Evolutionary conservation across 2,888 invertebrate species (phyloP).

Genomic region (Euproctis similis): DNA sequence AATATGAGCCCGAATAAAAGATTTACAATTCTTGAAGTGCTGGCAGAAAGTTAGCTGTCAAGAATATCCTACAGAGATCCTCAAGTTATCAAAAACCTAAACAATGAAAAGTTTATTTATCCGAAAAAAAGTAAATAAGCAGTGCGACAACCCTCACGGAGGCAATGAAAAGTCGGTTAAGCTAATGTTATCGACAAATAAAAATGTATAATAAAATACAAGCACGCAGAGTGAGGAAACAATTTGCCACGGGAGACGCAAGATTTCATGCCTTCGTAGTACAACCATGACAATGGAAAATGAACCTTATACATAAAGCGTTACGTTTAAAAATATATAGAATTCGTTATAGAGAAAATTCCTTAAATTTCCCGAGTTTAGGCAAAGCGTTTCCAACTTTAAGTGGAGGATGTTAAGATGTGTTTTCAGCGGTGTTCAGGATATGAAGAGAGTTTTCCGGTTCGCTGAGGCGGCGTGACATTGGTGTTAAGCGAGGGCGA

Average conservation of each 20-base stretch:
- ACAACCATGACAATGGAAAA: slow-evolving; percentile 26
- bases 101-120: too few relatives aligned
- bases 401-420: slow-evolving; percentile 27
- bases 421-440: slow-evolving; percentile 49
- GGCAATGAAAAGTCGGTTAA: slow-evolving; percentile 77
- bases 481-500: slow-evolving; percentile 70
- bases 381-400: slow-evolving; percentile 30
- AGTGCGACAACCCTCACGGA: slow-evolving; percentile 59
- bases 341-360: slow-evolving; percentile 49
- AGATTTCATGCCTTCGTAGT: slow-evolving; percentile 65
- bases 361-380: slow-evolving; percentile 56
- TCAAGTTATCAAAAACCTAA: too few relatives aligned
- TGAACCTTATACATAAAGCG: slow-evolving; percentile 25
- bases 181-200: slow-evolving; percentile 76
- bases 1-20: too few relatives aligned
- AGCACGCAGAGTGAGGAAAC: slow-evolving; percentile 74
- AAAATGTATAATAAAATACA: slow-evolving; percentile 77
- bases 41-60: too few relatives aligned
- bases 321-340: slow-evolving; percentile 38
- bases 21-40: too few relatives aligned
- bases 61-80: too few relatives aligned
- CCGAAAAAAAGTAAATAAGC: too few relatives aligned
- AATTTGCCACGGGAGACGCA: slow-evolving; percentile 74
- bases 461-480: slow-evolving; percentile 70
- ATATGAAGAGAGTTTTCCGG: slow-evolving; percentile 76